Conservation (phyloP, 2,797 vertebrate species). For the Buceros bicornis region DNA sequence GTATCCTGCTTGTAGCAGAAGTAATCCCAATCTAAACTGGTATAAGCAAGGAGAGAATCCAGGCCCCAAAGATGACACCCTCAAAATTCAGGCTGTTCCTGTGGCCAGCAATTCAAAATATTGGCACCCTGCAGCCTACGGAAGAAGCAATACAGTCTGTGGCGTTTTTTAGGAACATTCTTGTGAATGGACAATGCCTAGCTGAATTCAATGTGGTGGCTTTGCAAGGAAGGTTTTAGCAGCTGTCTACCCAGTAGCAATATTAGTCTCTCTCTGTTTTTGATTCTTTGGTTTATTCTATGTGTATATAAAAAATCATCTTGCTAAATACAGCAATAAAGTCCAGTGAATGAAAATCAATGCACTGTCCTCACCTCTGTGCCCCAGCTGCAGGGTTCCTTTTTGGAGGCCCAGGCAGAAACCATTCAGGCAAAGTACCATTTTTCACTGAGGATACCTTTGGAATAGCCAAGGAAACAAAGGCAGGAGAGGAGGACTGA, state of each 20-base stretch:
- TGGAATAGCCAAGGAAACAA: neutral
- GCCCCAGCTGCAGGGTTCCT: neutral
- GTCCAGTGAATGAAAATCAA: neutral
- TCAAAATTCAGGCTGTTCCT: neutral
- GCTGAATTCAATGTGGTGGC: neutral
- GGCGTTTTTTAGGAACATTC: neutral
- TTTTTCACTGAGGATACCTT: neutral
- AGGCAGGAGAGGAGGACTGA: neutral
- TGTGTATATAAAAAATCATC: neutral
- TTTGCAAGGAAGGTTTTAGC: neutral
- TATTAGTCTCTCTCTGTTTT: neutral
- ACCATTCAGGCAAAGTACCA: neutral
- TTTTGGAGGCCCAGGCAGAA: neutral
- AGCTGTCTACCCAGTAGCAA: neutral
- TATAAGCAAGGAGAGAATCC: neutral
- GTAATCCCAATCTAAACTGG: neutral
- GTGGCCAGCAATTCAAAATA: neutral
- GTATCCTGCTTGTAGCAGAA: neutral
- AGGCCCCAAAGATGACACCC: neutral
- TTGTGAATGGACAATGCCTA: neutral
- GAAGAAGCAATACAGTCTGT: rapidly evolving
- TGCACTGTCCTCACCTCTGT: neutral
- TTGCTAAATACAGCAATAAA: conserved; percentile 8
- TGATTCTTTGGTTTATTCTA: neutral
- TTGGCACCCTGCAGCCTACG: neutral